Percentiles rank a stretch among this genome's conserved stretches.
These are phyloP conservation scores for Sebastiscus albofasciatus DNA, from an alignment of 2,797 vertebrate genomes.

Conservation along the genomic window DNA sequence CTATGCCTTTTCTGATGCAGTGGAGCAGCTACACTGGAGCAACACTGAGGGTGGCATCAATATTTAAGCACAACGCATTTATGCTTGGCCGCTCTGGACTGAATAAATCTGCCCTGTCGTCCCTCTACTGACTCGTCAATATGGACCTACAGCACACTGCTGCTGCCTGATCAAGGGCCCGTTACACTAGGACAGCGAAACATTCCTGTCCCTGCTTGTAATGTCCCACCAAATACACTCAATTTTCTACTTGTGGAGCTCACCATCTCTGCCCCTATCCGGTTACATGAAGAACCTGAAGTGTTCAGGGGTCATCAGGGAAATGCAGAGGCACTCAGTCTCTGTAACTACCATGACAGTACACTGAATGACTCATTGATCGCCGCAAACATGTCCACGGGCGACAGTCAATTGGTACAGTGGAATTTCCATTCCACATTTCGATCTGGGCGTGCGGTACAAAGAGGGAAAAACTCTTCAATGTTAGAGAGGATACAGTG, in stretches of 20 bases:
- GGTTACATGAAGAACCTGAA: neutral
- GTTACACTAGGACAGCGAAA: neutral
- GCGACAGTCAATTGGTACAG: conserved; percentile 59
- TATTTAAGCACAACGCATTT: conserved; percentile 70
- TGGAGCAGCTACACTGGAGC: conserved; percentile 7
- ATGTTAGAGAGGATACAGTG: conserved; percentile 10
- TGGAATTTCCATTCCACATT: conserved; percentile 73
- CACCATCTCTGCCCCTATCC: neutral
- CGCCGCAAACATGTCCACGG: conserved; percentile 43
- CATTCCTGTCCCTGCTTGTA: neutral
- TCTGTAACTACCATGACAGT: conserved; percentile 1
- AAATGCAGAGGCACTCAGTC: neutral
- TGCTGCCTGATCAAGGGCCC: neutral
- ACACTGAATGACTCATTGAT: conserved; percentile 66
- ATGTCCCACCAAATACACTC: neutral
- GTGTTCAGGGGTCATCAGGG: neutral
- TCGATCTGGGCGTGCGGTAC: conserved; percentile 16
- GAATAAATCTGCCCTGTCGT: conserved; percentile 73
- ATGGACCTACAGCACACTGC: conserved; percentile 20
- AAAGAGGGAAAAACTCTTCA: conserved; percentile 26
- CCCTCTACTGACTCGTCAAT: conserved; percentile 58
- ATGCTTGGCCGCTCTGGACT: conserved; percentile 53
- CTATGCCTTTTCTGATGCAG: neutral
- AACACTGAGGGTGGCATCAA: conserved; percentile 56
- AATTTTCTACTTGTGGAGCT: neutral